Percentiles rank a stretch among this genome's conserved stretches.
Evolutionary conservation across 2,797 vertebrate genomes (phyloP).

Genomic region (Takifugu ocellatus): DNA sequence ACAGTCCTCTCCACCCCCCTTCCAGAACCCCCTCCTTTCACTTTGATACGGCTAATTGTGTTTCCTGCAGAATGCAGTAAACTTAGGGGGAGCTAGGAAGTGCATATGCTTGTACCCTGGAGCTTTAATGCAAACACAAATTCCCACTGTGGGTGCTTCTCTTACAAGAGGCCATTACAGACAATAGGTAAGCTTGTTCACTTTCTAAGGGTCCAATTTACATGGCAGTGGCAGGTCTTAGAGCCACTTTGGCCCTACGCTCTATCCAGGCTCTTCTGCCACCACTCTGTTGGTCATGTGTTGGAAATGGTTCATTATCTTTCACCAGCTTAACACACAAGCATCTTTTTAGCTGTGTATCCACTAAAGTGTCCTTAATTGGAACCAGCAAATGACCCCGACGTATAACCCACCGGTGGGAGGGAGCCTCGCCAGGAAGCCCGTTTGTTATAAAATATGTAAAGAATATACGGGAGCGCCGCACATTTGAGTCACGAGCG

Average conservation of each 20-base stretch:
- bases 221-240: slow-evolving; percentile 63
- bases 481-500: neutral
- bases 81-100: slow-evolving; percentile 63
- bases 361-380: neutral
- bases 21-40: slow-evolving; percentile 52
- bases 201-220: slow-evolving; percentile 68
- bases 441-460: neutral
- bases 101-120: slow-evolving; percentile 52
- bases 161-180: slow-evolving; percentile 69
- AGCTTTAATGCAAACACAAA: slow-evolving; percentile 60
- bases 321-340: slow-evolving; percentile 10
- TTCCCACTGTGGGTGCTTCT: slow-evolving; percentile 63
- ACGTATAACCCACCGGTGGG: slow-evolving; percentile 1
- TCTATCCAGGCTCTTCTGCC: slow-evolving; percentile 42
- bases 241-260: slow-evolving; percentile 50
- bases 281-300: slow-evolving; percentile 27
- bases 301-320: slow-evolving; percentile 34
- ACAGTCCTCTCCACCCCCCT: slow-evolving; percentile 1
- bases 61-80: slow-evolving; percentile 75
- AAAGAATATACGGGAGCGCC: neutral
- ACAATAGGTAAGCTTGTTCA: slow-evolving; percentile 68
- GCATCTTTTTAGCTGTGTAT: slow-evolving; percentile 17
- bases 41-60: slow-evolving; percentile 78
- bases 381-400: slow-evolving; percentile 10
- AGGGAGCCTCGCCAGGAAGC: neutral